Conservation (phyloP, 2,113 vertebrate species). For the Aramus guarauna region DNA sequence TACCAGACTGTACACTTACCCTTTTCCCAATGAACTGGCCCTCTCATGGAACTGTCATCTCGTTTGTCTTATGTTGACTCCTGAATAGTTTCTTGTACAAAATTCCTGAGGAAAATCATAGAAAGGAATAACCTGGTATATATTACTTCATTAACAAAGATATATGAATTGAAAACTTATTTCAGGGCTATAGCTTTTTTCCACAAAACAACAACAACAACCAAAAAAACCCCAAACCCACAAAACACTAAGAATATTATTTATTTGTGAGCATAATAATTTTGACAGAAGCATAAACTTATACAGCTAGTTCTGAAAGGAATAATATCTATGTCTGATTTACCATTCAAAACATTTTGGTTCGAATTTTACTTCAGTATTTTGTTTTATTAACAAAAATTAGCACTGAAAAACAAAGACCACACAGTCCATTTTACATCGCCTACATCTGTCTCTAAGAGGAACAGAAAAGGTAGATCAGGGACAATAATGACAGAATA, state of each 20-base stretch:
- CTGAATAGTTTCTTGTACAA: neutral
- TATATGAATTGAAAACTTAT: neutral
- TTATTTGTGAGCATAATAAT: neutral
- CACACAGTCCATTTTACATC: neutral
- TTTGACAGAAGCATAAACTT: neutral
- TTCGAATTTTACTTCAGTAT: neutral
- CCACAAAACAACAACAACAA: neutral
- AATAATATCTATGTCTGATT: neutral
- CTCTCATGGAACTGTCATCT: neutral
- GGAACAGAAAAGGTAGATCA: neutral
- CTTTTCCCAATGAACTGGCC: neutral
- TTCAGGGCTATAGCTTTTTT: neutral
- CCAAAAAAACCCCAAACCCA: too few species aligned
- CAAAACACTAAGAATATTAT: fast-evolving
- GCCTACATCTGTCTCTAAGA: neutral
- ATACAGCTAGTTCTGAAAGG: neutral
- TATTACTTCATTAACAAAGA: neutral
- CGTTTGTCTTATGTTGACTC: neutral
- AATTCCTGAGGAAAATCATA: neutral
- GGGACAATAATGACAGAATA: neutral
- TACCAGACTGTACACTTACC: fast-evolving
- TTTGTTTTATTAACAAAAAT: neutral
- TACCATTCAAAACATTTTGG: neutral
- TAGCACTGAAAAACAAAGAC: neutral
- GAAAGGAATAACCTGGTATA: neutral